phyloP scores from a whole-genome alignment of 2,113 vertebrate genomes.

The Asarcornis scutulata region DNA sequence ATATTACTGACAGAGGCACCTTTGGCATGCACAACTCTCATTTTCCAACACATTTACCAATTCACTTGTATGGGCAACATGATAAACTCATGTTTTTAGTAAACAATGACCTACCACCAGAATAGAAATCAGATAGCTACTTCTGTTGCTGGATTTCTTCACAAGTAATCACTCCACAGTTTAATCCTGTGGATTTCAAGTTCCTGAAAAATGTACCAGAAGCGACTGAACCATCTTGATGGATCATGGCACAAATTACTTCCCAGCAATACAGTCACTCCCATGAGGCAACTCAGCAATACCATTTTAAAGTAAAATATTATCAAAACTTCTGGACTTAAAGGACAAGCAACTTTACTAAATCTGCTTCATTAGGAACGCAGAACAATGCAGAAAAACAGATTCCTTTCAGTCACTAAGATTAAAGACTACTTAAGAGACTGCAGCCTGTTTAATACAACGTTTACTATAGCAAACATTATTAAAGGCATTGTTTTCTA shows the following conservation, averaged over 20 bases:
- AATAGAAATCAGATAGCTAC: background rate
- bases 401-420: background rate
- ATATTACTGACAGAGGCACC: background rate
- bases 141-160: background rate
- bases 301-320: background rate
- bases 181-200: background rate
- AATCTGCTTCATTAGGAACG: background rate
- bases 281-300: background rate
- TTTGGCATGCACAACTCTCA: accelerated
- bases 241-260: background rate
- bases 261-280: background rate
- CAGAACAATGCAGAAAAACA: background rate
- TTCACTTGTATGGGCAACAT: no score
- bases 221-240: background rate
- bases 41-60: background rate
- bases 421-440: background rate
- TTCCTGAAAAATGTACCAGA: background rate
- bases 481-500: background rate
- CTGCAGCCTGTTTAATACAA: background rate
- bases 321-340: background rate
- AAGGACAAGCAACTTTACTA: background rate
- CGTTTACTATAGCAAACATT: background rate
- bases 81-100: background rate
- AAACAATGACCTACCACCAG: background rate
- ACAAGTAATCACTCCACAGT: background rate